These are phyloP conservation scores for Dolichopus griseipennis DNA, from an alignment of 2,888 invertebrate species.

Conservation along the genomic window DNA sequence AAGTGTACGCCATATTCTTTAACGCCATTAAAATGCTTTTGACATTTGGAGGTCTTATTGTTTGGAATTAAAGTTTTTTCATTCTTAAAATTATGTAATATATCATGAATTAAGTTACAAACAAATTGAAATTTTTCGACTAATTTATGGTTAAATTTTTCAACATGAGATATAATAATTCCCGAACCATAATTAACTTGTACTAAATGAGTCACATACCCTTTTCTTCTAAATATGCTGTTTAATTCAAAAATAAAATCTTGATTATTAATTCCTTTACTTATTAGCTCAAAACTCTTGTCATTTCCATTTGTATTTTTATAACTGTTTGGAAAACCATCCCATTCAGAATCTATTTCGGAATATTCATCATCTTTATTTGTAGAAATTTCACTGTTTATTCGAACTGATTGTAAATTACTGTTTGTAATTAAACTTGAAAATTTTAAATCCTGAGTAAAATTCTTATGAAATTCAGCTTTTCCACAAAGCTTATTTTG, in stretches of 20 bases:
- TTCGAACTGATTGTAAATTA: conserved; percentile 37
- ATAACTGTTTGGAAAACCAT: conserved; percentile 43
- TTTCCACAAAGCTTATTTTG: conserved; percentile 32
- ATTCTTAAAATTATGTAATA: conserved; percentile 56
- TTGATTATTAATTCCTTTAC: conserved; percentile 37
- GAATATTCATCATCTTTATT: conserved; percentile 47
- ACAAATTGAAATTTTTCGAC: conserved; percentile 62
- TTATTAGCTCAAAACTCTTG: background rate
- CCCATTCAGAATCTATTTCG: conserved; percentile 70
- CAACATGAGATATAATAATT: conserved; percentile 55
- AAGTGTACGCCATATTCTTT: conserved; percentile 79
- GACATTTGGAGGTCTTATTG: conserved; percentile 7
- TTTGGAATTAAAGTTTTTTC: conserved; percentile 33
- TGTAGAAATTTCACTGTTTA: conserved; percentile 33
- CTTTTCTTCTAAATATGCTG: conserved; percentile 31
- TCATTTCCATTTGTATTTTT: background rate
- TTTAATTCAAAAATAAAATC: conserved; percentile 32
- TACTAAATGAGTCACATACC: conserved; percentile 19
- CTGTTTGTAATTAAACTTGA: conserved; percentile 34
- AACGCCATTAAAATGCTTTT: conserved; percentile 53
- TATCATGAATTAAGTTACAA: conserved; percentile 61
- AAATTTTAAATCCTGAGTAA: conserved; percentile 45
- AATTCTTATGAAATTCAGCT: conserved; percentile 22
- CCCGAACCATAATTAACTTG: conserved; percentile 44
- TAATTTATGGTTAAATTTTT: conserved; percentile 47